Percentiles rank a stretch among this genome's conserved stretches.
These are phyloP conservation scores for Phalacrocorax pelagicus DNA, from an alignment of 2,113 vertebrate species.

Conservation along the genomic window DNA sequence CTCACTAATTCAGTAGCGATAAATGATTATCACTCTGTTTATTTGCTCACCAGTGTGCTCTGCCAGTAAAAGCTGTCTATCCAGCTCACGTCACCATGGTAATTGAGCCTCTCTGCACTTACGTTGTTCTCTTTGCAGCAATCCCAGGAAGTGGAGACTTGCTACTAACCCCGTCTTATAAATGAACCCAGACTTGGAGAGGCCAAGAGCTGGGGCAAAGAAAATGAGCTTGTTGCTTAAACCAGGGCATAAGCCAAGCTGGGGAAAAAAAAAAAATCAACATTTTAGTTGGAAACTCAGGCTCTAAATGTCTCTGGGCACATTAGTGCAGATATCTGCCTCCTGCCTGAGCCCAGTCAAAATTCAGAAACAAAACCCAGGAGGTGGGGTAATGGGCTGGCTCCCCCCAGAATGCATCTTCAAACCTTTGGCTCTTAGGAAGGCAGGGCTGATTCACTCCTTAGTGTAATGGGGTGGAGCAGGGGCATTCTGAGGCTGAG, in stretches of 20 bases:
- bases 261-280: not conserved
- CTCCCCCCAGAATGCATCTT: not conserved
- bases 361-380: not conserved
- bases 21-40: not conserved
- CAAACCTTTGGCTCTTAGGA: not conserved
- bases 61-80: not conserved
- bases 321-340: not conserved
- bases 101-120: not conserved
- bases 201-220: not conserved
- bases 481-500: not conserved
- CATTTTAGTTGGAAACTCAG: not conserved
- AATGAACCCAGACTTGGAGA: not conserved
- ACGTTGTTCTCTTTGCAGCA: not conserved
- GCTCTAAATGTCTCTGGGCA: not conserved
- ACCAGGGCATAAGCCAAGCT: not conserved
- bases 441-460: accelerated
- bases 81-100: not conserved
- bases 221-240: not conserved
- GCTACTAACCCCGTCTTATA: not conserved
- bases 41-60: not conserved
- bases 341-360: not conserved
- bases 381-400: not conserved
- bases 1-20: not conserved
- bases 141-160: not conserved
- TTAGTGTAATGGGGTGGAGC: not conserved